Conservation (phyloP, 2,888 invertebrate genomes). For the Clostera curtula region DNA sequence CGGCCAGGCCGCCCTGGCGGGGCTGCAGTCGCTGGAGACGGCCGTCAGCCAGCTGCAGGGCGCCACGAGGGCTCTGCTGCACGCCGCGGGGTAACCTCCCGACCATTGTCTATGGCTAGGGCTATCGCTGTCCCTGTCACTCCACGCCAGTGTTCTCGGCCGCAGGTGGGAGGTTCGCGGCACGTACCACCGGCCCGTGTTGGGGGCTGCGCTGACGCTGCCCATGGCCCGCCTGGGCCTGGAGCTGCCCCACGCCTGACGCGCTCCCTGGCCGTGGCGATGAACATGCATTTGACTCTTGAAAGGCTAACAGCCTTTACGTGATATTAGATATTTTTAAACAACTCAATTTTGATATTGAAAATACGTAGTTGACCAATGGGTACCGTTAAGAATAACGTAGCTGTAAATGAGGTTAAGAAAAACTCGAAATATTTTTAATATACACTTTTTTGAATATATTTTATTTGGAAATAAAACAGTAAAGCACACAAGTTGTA, state of each 20-base stretch:
- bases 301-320: not conserved
- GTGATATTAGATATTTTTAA: not conserved
- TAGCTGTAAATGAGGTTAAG: too few relatives aligned
- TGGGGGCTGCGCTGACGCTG: constrained; percentile 39
- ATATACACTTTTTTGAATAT: too few relatives aligned
- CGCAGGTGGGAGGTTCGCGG: constrained; percentile 36
- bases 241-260: constrained; percentile 26
- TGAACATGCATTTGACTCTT: not conserved
- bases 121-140: not conserved
- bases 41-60: constrained; percentile 23
- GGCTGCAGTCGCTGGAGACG: constrained; percentile 18
- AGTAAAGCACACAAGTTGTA: too few relatives aligned
- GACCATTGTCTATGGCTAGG: not conserved
- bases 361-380: too few relatives aligned
- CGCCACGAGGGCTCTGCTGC: constrained; percentile 22
- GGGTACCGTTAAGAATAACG: too few relatives aligned
- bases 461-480: too few relatives aligned
- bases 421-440: too few relatives aligned
- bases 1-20: constrained; percentile 9
- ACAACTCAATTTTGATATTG: too few relatives aligned
- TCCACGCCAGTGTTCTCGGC: constrained; percentile 2
- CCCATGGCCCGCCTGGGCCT: constrained; percentile 29
- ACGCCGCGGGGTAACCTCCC: constrained; percentile 11
- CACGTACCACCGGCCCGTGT: constrained; percentile 36
- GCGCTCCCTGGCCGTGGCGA: not conserved